Conservation (phyloP, 2,113 vertebrate species). For the Ramphastos sulfuratus region DNA sequence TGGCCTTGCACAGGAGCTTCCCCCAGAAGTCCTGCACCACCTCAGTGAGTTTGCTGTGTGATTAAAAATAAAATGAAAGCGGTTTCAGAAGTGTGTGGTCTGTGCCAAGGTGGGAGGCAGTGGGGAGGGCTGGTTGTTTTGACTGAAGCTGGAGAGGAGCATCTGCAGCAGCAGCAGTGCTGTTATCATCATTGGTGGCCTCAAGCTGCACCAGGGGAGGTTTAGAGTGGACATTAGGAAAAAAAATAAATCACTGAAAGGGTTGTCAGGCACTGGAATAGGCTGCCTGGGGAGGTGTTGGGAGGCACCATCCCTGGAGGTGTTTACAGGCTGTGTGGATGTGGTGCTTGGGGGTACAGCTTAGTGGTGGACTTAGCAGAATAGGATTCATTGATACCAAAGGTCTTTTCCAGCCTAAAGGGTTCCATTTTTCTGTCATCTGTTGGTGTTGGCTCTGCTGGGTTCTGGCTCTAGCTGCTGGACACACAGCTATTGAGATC, state of each 20-base stretch:
- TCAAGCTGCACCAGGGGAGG: too few species aligned
- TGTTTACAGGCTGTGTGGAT: too few species aligned
- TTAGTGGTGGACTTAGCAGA: too few species aligned
- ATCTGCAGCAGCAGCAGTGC: background rate
- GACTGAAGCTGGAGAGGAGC: background rate
- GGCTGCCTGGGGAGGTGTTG: too few species aligned
- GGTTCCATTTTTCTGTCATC: background rate
- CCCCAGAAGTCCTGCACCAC: background rate
- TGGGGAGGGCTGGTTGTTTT: background rate
- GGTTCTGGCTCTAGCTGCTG: background rate
- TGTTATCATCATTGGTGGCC: too few species aligned
- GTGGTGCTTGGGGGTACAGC: too few species aligned
- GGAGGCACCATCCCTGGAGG: too few species aligned
- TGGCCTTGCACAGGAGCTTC: background rate
- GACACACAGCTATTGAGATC: fast-evolving
- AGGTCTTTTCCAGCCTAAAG: too few species aligned
- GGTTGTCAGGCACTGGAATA: too few species aligned
- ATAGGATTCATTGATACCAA: too few species aligned
- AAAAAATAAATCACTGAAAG: too few species aligned
- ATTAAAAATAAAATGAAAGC: background rate
- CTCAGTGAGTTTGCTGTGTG: background rate
- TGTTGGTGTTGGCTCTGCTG: background rate
- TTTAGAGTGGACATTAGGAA: too few species aligned
- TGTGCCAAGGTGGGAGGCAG: background rate
- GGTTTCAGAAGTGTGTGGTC: background rate